phyloP scores from a whole-genome alignment of 2,888 invertebrate genomes.

The Ectemnius cavifrons region DNA sequence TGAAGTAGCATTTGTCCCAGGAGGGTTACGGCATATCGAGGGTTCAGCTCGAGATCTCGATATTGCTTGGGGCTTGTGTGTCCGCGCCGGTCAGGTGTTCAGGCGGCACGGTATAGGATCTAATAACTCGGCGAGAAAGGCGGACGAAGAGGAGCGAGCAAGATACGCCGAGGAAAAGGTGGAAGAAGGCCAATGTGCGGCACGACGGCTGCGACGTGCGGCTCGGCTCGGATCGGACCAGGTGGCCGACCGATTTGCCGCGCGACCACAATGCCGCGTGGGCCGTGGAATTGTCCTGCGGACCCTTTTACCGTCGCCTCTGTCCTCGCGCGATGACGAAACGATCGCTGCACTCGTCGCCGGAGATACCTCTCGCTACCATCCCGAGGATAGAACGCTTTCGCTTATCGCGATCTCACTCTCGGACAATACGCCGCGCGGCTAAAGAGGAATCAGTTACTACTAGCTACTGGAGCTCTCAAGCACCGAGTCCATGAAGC shows the following conservation, averaged over 20 bases:
- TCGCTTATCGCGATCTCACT: neutral
- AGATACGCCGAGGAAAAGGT: conserved; percentile 30
- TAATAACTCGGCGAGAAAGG: conserved; percentile 37
- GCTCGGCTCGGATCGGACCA: conserved; percentile 56
- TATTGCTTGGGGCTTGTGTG: conserved; percentile 6
- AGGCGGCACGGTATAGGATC: conserved; percentile 38
- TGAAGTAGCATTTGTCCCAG: neutral
- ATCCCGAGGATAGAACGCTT: neutral
- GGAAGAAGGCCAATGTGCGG: conserved; percentile 52
- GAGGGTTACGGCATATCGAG: neutral
- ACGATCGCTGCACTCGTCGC: conserved; percentile 25
- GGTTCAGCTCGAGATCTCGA: neutral
- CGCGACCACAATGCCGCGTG: conserved; percentile 70
- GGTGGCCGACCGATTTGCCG: conserved; percentile 71
- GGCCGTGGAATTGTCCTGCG: conserved; percentile 60
- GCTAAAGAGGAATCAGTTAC: too few species aligned
- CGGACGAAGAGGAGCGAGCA: conserved; percentile 24
- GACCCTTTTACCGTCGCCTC: conserved; percentile 38
- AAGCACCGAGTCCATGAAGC: too few species aligned
- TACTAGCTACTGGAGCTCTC: too few species aligned
- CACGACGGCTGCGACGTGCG: conserved; percentile 33
- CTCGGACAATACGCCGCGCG: neutral
- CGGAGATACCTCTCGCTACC: neutral
- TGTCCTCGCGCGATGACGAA: conserved; percentile 52
- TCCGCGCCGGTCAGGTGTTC: conserved; percentile 42